phyloP scores from a whole-genome alignment of 1,140 invertebrate genomes.

The Microplitis mediator region DNA sequence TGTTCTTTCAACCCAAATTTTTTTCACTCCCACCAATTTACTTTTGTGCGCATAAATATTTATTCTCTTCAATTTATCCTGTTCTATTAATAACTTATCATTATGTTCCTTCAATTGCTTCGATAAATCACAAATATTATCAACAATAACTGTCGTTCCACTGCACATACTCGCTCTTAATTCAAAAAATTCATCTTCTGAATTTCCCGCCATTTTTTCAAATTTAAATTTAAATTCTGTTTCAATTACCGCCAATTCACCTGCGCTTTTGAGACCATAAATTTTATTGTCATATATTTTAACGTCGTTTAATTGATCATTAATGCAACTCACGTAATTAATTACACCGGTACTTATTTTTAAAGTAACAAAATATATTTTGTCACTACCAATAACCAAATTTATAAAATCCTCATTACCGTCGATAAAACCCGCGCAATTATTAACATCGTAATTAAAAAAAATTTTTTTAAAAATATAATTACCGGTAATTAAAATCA shows the following conservation, averaged over 20 bases:
- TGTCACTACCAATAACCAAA: no score
- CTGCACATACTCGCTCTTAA: conserved; percentile 44
- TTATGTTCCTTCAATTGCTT: conserved; percentile 36
- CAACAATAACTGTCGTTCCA: conserved; percentile 35
- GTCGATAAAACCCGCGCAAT: no score
- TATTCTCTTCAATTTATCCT: conserved; percentile 45
- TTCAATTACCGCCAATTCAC: neutral
- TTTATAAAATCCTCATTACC: no score
- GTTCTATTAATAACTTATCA: conserved; percentile 24
- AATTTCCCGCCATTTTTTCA: conserved; percentile 22
- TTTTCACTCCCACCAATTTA: conserved; percentile 33
- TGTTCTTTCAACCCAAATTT: conserved; percentile 38
- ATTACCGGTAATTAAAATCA: neutral
- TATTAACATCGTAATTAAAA: no score
- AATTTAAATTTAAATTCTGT: conserved; percentile 22
- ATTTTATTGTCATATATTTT: no score
- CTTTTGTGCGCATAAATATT: conserved; percentile 48
- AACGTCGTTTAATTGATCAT: no score
- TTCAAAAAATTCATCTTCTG: conserved; percentile 29
- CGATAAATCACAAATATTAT: conserved; percentile 42
- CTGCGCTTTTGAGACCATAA: neutral
- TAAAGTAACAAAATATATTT: no score
- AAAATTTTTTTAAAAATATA: conserved; percentile 26
- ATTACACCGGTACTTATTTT: no score
- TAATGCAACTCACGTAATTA: no score